Base-by-base conservation (phyloP, 2,888 invertebrate genomes). In the Bellardia bayeri region DNA sequence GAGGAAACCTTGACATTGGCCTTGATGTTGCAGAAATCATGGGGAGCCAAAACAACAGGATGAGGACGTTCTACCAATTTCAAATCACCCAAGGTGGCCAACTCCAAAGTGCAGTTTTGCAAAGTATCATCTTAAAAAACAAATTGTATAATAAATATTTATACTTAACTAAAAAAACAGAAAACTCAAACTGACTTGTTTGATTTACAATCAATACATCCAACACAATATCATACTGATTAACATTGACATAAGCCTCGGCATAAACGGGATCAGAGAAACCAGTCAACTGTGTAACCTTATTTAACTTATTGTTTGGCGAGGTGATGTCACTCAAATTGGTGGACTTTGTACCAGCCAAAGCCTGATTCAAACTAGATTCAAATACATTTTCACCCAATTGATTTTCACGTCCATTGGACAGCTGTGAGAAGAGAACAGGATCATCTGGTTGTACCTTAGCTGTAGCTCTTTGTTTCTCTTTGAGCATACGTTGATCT, bases 231-330 rank as follows among this genome's bases (percentile, higher is more conserved):
- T 99, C 99, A 94, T 99, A 99, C 93, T 99, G 99, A 94, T 99
- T 99, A 90, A 99, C 99, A 93, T 99, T 97, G 2, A 99, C 99
- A 92, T 99, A 98, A n/a, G 99, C 99, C 94, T 99, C 99, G 0
- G 99, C 98, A 94, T 99, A 99, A 86, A 99, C 99, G 0, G 99
- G 99, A 95, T 99, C 99, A 0, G 99, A 99, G 94, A 99, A 99
- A 14, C 99, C 99, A 4, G 99, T 99, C 91, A 99, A 95, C 94
- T 99, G 99, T 54, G 98, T 98, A 88, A 98, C 98, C 94, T 97
- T 97, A 88, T 96, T 96, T 23, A 96, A 92, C 90, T 95, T 96
- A 89, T 94, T 96, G 66, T 94, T 94, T 1, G 95, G 95, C 33
- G 95, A 94, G n/a, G 94, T 94, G 49, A 94, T 92, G 83, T 95